phyloP scores from a whole-genome alignment of 1,140 invertebrate genomes.

The Eupristina koningsbergeri region DNA sequence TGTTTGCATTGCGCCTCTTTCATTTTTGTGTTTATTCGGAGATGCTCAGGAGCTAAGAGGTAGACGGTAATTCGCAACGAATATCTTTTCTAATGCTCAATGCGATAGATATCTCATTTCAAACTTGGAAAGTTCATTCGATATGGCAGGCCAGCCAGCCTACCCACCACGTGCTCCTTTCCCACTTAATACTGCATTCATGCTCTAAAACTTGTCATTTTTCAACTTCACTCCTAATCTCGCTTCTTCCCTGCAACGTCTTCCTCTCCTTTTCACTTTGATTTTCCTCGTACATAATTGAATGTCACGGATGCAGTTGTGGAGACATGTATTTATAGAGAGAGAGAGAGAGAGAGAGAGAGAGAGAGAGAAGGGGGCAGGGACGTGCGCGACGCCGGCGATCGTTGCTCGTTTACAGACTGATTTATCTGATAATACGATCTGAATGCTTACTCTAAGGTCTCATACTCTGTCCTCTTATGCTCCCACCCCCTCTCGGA shows the following conservation, averaged over 20 bases:
- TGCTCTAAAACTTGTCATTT: neutral
- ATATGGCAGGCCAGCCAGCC: neutral
- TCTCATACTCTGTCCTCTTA: neutral
- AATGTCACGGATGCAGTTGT: neutral
- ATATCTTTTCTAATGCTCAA: neutral
- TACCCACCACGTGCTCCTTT: neutral
- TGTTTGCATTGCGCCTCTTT: too few species aligned
- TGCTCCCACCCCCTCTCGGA: neutral
- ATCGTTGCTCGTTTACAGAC: constrained; percentile 18
- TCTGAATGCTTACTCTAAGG: neutral
- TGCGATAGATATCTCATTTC: neutral
- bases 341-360: neutral
- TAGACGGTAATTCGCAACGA: neutral
- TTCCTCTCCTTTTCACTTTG: neutral
- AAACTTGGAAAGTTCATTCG: neutral
- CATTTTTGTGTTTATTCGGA: neutral
- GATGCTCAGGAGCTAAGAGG: neutral
- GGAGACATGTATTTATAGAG: neutral
- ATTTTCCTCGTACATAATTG: neutral
- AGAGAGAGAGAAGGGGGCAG: too few species aligned
- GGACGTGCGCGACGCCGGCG: constrained; percentile 7
- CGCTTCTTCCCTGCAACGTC: neutral
- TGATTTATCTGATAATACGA: constrained; percentile 1
- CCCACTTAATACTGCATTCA: neutral
- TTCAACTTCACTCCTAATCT: neutral